Percentiles rank a stretch among this genome's conserved stretches.
These are phyloP conservation scores for Patella caerulea DNA, from an alignment of 2,888 invertebrate genomes.

Conservation along the genomic window DNA sequence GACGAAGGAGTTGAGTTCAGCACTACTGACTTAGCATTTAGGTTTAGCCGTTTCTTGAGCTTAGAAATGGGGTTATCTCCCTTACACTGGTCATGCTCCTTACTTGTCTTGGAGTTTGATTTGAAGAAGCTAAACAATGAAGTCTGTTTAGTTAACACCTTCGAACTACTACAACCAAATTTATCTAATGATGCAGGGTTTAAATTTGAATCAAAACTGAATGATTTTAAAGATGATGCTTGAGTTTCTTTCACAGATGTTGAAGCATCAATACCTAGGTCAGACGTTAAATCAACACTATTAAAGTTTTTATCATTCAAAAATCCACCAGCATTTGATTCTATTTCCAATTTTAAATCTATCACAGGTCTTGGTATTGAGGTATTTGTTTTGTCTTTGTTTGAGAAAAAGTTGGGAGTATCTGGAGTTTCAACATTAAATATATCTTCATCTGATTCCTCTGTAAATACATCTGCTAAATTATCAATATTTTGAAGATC, in stretches of 20 bases:
- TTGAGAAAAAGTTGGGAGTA: not conserved
- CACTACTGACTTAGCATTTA: too few species aligned
- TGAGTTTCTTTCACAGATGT: not conserved
- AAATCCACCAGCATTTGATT: not conserved
- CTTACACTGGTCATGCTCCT: too few species aligned
- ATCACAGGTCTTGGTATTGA: not conserved
- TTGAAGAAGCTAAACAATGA: constrained; percentile 47
- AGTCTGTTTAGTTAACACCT: constrained; percentile 36
- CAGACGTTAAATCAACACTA: too few species aligned
- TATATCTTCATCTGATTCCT: constrained; percentile 7
- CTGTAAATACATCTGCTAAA: not conserved
- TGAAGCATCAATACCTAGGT: too few species aligned
- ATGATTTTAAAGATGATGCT: not conserved
- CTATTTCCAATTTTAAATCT: not conserved
- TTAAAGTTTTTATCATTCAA: not conserved
- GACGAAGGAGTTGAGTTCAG: not conserved
- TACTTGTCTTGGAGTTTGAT: constrained; percentile 12
- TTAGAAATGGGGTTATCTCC: too few species aligned
- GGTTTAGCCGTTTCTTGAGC: too few species aligned
- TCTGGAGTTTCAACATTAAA: constrained; percentile 8
- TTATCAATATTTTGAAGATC: not conserved
- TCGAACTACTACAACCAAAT: not conserved
- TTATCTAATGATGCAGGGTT: not conserved
- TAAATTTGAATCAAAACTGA: not conserved
- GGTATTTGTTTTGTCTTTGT: not conserved